These are phyloP conservation scores for Gnatocerus cornutus DNA, from an alignment of 2,888 invertebrate genomes.

Conservation along the genomic window DNA sequence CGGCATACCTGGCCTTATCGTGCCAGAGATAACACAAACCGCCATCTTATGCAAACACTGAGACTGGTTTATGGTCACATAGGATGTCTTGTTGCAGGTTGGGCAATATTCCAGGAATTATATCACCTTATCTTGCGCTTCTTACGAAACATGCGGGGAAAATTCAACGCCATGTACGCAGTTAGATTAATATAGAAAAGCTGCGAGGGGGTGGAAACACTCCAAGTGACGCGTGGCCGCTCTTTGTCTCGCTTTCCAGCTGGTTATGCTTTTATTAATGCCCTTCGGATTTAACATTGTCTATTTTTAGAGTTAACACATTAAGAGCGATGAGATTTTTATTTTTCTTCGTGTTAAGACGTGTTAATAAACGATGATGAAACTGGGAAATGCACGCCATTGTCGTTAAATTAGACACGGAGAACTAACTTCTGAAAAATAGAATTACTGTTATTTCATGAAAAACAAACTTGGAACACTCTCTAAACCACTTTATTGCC, in stretches of 20 bases:
- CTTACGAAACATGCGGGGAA: constrained; percentile 37
- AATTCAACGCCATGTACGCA: constrained; percentile 19
- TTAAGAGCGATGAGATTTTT: neutral
- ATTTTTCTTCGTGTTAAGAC: no score
- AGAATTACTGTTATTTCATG: no score
- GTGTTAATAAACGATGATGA: no score
- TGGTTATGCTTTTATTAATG: constrained; percentile 30
- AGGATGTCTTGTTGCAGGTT: constrained; percentile 62
- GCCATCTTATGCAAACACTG: constrained; percentile 68
- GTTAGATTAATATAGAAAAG: constrained; percentile 20
- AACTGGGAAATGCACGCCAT: no score
- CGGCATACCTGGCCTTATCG: constrained; percentile 68
- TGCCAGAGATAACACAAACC: constrained; percentile 67
- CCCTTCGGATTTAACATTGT: neutral
- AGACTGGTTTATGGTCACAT: constrained; percentile 67
- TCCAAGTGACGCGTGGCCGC: constrained; percentile 60
- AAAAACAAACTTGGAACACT: no score
- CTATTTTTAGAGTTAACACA: constrained; percentile 1
- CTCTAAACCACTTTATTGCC: no score
- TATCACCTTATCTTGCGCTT: constrained; percentile 45
- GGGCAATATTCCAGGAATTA: constrained; percentile 64
- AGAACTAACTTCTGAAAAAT: no score
- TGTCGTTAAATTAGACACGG: no score
- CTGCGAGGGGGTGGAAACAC: constrained; percentile 53
- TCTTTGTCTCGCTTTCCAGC: constrained; percentile 41